Evolutionary conservation across 2,888 invertebrate genomes (phyloP), one percentile per base, ranked within the genome.

Genomic region (Oligia fasciuncula): DNA sequence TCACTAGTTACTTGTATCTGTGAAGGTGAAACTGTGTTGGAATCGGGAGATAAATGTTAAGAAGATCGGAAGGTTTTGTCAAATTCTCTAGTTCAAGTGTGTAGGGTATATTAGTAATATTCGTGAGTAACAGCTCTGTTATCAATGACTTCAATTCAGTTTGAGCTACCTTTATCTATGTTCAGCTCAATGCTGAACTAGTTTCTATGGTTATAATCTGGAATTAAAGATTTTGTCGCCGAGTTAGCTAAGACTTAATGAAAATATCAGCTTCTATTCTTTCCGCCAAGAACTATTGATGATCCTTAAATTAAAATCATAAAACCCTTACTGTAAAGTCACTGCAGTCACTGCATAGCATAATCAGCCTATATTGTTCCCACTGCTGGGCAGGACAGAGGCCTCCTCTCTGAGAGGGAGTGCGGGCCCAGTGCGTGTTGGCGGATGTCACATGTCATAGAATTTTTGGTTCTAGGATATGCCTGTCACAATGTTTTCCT

Each of bases 51-150:
- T 73, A 46, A 68, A 2, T 11, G 35, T 69, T 79, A 79, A 68
- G 35, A 63, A 35, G 54, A 17, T 46, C 29, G 35, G 63, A 63
- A 63, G 35, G 19, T 63, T 49, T 14, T 54, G 13, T 49, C 46
- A 9, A 79, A 65, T 29, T 54, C n/a, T 63, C 17, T 43, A 51
- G 49, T 62, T 79, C 8, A 79, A 65, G 23, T 78, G 23, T 57
- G 35, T 29, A 46, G 17, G 72, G n/a, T n/a, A 49, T 49, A 40
- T 76, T 6, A 51, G 75, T 76, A 29, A 76, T 17, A 63, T 2
- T 23, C 9, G 19, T 75, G n/a, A 75, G 11, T 40, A 74, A 74
- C 35, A 67, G 17, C 4, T 19, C 19, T 51, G 14, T 40, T 35
- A 4, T 40, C 35, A 40, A 23, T 23, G 23, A 35, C 4, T 54